A percentile compares a stretch with the other conserved stretches of the same genome.
phyloP scores from a whole-genome alignment of 2,113 vertebrate genomes.

The Sorex fumeus region DNA sequence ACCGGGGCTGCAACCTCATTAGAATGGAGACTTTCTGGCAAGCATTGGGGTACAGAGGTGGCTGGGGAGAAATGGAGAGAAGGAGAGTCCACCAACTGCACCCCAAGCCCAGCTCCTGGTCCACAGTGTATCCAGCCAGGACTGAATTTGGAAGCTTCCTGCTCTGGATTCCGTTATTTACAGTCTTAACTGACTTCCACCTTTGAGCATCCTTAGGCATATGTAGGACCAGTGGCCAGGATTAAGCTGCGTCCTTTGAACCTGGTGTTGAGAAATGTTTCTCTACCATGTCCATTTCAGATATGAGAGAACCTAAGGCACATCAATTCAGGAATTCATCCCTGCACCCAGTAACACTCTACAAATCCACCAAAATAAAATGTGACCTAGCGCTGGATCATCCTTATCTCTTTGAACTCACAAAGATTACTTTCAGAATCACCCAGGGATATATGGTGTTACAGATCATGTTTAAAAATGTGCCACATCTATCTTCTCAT shows the following conservation, averaged over 20 bases:
- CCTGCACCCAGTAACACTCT: not conserved
- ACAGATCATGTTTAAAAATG: not conserved
- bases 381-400: not conserved
- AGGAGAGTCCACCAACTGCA: not conserved
- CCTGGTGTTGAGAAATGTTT: not conserved
- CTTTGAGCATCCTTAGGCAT: not conserved
- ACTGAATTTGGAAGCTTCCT: not conserved
- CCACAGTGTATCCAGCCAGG: not conserved
- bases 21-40: no score
- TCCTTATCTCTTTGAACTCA: constrained; percentile 41
- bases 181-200: not conserved
- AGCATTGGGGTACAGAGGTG: not conserved
- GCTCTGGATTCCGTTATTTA: not conserved
- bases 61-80: not conserved
- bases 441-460: not conserved
- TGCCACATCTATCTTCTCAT: constrained; percentile 19
- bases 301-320: constrained; percentile 4
- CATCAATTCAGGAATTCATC: constrained; percentile 23
- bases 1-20: not conserved
- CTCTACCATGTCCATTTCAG: constrained; percentile 11
- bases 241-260: constrained; percentile 23
- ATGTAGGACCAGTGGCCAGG: not conserved
- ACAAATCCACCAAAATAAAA: constrained; percentile 33
- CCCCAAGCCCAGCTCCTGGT: not conserved
- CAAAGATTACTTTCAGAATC: constrained; percentile 32